Conservation (phyloP, 2,797 vertebrate species). For the Gastrophryne carolinensis region DNA sequence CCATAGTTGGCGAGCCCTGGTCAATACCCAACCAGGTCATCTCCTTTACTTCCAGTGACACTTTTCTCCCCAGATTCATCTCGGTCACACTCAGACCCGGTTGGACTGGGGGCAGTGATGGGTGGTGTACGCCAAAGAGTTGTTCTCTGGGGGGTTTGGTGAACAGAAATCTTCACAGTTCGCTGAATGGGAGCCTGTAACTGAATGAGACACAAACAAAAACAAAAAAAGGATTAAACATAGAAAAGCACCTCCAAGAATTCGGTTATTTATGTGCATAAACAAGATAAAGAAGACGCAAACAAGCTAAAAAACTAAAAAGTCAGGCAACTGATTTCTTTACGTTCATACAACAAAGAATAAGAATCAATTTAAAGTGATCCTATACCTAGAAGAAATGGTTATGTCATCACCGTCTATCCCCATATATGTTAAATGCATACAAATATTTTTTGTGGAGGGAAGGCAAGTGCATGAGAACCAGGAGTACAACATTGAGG, state of each 20-base stretch:
- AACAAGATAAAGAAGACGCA: too few species aligned
- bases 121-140: conserved; percentile 67
- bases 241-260: not conserved
- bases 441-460: too few species aligned
- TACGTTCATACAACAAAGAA: too few species aligned
- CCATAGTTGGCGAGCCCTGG: not conserved
- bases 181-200: conserved; percentile 74
- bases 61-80: conserved; percentile 65
- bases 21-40: not conserved
- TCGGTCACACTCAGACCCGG: conserved; percentile 69
- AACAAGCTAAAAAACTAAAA: too few species aligned
- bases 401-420: too few species aligned
- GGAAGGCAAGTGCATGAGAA: too few species aligned
- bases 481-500: too few species aligned
- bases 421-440: too few species aligned
- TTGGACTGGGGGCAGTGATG: conserved; percentile 73
- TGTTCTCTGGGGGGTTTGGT: conserved; percentile 64
- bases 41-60: conserved; percentile 63
- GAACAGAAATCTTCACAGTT: conserved; percentile 65
- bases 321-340: too few species aligned
- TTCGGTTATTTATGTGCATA: too few species aligned
- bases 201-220: not conserved
- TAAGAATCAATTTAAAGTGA: too few species aligned
- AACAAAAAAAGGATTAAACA: not conserved
- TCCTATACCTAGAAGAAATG: too few species aligned